A percentile compares a stretch with the other conserved stretches of the same genome.
phyloP scores from a whole-genome alignment of 2,797 vertebrate species.

The Meriones psammophilus region DNA sequence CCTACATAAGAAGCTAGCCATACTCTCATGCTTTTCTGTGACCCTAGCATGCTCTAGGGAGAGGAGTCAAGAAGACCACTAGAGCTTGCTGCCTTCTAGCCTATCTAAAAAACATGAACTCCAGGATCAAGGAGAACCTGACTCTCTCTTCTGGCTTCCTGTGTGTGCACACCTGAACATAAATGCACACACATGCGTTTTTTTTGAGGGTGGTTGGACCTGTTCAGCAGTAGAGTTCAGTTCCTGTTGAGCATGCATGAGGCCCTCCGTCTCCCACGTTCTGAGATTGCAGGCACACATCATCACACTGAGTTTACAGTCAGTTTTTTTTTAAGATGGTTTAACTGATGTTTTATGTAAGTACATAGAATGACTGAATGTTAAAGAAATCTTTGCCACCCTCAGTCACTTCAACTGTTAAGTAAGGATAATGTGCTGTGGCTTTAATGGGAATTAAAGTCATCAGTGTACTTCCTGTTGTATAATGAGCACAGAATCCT shows the following conservation, averaged over 20 bases:
- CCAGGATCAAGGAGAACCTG: not conserved
- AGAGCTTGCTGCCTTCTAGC: not conserved
- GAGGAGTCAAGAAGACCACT: not conserved
- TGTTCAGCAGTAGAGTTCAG: not conserved
- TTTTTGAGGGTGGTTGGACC: not conserved
- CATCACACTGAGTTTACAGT: not conserved
- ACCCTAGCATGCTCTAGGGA: not conserved
- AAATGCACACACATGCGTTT: not conserved
- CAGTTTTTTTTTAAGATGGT: not conserved
- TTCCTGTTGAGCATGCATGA: not conserved
- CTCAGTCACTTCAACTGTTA: not conserved
- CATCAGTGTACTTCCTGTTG: not conserved
- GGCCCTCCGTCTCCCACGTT: not conserved
- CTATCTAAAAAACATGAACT: not conserved
- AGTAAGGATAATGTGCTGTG: not conserved
- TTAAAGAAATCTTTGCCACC: not conserved
- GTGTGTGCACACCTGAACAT: not conserved
- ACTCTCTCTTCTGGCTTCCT: not conserved
- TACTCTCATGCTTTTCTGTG: not conserved
- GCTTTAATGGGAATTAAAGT: constrained; percentile 8
- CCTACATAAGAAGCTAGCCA: not conserved
- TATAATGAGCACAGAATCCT: not conserved
- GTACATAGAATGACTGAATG: not conserved
- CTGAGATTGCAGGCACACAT: too few species aligned
- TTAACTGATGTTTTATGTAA: not conserved